Evolutionary conservation across 2,888 invertebrate genomes (phyloP).

Genomic region (Cacoxenus indagator): DNA sequence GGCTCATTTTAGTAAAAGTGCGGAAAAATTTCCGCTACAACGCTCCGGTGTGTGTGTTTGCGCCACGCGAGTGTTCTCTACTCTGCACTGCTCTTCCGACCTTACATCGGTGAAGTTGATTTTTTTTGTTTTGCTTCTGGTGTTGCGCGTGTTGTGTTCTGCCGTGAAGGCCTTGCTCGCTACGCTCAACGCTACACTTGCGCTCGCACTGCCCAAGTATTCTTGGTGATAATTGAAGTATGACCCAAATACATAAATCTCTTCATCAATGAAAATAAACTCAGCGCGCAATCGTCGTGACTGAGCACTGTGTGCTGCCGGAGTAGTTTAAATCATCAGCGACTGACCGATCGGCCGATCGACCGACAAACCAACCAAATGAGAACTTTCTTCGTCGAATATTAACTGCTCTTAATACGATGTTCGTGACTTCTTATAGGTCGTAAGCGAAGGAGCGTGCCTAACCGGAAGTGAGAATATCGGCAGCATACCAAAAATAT

Average conservation of each 20-base stretch:
- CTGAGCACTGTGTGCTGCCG: neutral
- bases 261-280: conserved; percentile 13
- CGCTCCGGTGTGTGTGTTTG: neutral
- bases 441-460: no score
- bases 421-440: no score
- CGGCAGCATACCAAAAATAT: no score
- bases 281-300: conserved; percentile 7
- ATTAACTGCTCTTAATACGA: no score
- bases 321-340: no score
- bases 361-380: no score
- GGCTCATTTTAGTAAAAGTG: neutral
- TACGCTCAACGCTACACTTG: neutral
- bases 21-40: neutral
- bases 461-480: no score
- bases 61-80: neutral
- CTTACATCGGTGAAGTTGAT: no score
- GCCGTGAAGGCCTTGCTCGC: neutral
- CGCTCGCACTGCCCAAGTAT: neutral
- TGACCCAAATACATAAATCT: conserved; percentile 48
- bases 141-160: conserved; percentile 27
- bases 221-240: conserved; percentile 57
- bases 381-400: no score
- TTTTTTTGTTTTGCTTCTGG: conserved; percentile 2
- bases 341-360: no score
- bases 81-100: neutral